Evolutionary conservation across 1,140 invertebrate species (phyloP).

Genomic region (Zelostemma sp.): DNA sequence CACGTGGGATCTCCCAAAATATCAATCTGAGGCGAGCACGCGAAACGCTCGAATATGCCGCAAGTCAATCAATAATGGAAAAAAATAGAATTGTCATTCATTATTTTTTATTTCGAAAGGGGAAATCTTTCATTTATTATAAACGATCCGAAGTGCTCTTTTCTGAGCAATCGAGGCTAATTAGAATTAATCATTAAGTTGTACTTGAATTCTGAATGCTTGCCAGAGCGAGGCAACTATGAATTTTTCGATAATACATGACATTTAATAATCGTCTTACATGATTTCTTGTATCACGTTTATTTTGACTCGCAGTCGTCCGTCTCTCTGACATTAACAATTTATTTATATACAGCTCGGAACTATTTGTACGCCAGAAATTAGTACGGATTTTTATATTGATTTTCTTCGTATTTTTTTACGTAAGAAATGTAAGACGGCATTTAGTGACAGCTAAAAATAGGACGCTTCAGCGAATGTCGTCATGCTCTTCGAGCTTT

Average conservation of each 20-base stretch:
- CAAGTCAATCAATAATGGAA: constrained; percentile 2
- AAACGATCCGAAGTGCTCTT: too few species aligned
- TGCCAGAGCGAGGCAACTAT: not conserved
- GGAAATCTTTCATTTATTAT: too few species aligned
- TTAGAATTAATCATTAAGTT: too few species aligned
- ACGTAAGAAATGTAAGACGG: constrained; percentile 18
- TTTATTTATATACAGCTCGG: constrained; percentile 20
- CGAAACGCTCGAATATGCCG: constrained; percentile 9
- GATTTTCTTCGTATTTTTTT: constrained; percentile 14
- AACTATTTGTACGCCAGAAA: constrained; percentile 17
- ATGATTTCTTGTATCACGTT: not conserved
- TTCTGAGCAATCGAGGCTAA: too few species aligned
- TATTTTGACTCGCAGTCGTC: not conserved
- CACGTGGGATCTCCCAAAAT: constrained; percentile 64
- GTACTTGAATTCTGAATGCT: not conserved
- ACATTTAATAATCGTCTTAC: constrained; percentile 6
- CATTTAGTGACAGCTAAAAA: constrained; percentile 19
- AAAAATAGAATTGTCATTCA: not conserved
- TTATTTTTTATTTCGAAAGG: not conserved
- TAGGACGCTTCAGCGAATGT: constrained; percentile 6
- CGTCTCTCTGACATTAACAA: constrained; percentile 1
- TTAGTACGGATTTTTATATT: constrained; percentile 6
- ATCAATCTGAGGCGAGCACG: constrained; percentile 53
- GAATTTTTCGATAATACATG: constrained; percentile 9
- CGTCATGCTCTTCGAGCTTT: constrained; percentile 5